Evolutionary conservation across 2,797 vertebrate species (phyloP).

Genomic region (Xerus rutilus): DNA sequence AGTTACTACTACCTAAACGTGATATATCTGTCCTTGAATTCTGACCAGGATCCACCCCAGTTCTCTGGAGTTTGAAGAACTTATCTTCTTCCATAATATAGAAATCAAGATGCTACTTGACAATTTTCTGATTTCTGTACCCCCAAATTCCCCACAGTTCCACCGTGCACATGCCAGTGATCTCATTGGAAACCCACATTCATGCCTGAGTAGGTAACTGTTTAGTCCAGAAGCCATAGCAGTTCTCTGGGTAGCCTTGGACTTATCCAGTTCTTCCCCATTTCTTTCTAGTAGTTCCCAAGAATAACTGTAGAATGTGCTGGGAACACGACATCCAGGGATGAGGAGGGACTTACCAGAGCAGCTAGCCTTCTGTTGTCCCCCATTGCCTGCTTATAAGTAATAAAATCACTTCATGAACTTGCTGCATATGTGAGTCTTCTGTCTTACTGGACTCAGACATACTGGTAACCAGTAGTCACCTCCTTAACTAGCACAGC

Average conservation of each 20-base stretch:
- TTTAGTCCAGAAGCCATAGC: background rate
- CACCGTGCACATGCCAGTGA: background rate
- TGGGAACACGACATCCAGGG: background rate
- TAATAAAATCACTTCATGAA: background rate
- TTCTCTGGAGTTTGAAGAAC: background rate
- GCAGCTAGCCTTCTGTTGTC: background rate
- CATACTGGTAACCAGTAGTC: background rate
- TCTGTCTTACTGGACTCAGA: background rate
- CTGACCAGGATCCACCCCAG: background rate
- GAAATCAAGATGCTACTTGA: conserved; percentile 17
- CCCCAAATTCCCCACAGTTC: background rate
- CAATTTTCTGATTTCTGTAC: background rate
- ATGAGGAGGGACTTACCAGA: background rate
- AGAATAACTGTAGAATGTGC: background rate
- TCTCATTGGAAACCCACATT: background rate
- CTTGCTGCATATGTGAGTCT: background rate
- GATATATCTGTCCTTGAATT: background rate
- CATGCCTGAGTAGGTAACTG: background rate
- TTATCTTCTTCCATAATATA: background rate
- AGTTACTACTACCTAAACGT: background rate
- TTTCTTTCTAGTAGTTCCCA: background rate
- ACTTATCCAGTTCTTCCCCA: background rate
- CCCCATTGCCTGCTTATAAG: background rate
- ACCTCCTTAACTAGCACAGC: background rate
- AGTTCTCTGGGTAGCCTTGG: background rate